Evolutionary conservation across 2,888 invertebrate genomes (phyloP), one percentile per base, ranked within the genome.

Genomic region (Graphium colonna): DNA sequence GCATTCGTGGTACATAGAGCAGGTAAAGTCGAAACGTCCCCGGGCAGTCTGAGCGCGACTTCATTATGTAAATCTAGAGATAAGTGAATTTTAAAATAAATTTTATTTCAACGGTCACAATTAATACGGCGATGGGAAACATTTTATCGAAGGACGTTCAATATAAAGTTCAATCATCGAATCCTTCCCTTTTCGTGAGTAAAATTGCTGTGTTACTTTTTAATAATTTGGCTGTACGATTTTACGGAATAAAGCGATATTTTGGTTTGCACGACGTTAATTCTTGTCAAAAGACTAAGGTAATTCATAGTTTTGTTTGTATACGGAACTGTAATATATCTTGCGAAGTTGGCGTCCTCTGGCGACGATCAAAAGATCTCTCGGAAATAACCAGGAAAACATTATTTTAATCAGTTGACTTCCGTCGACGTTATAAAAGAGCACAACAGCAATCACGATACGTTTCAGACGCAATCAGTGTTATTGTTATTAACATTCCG

Each of bases 31-130:
- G 61, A 55, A 52, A 40, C 67, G 82, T 82, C 80, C 75, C 84
- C 84, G 73, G 78, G 80, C 84, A 73, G 84, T 84, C 85, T 86
- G 78, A 63, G 69, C 60, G 57, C 58, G 72, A 71, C 69, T 73
- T 68, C 76, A 77, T 79, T 85, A 85, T 85, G 86, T 72, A 82
- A 87, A 87, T 85, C 62, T 69, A 71, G 73, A 82, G 73, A 86
- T 85, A 85, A 81, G 58, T 61, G 61, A 55, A 71, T 81, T 82
- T 82, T 79, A 70, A 82, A 79, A 81, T 75, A 68, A 79, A 63
- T 60, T 60, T 62, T 59, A 82, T 80, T 73, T 77, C 72, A 75
- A 72, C 71, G 68, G 71, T 64, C 69, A 69, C 68, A 58, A 71
- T 72, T 74, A 73, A 74, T 73, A 72, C 66, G 66, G 60, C 63